These are phyloP conservation scores for Blastobasis adustella DNA, from an alignment of 2,888 invertebrate genomes.

Conservation along the genomic window DNA sequence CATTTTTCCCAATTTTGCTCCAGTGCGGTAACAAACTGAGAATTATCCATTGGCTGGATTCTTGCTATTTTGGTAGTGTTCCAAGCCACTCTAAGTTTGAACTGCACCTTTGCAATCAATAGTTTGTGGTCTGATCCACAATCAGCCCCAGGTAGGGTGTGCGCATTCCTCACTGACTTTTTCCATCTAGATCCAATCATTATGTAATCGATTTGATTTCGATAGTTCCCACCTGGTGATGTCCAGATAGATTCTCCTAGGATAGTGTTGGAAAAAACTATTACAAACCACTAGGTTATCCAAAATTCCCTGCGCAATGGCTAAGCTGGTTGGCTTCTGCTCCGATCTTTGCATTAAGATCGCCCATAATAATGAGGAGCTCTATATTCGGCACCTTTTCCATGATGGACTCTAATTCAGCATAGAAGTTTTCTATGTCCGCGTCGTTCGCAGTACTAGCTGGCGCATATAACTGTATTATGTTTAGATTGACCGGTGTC, in stretches of 20 bases:
- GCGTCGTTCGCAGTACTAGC: too few relatives aligned
- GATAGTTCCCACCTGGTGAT: constrained; percentile 7
- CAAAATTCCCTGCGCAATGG: too few relatives aligned
- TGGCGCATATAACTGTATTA: too few relatives aligned
- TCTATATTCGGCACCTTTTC: too few relatives aligned
- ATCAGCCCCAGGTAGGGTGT: constrained; percentile 10
- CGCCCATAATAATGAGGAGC: too few relatives aligned
- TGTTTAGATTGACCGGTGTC: too few relatives aligned
- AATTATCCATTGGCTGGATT: neutral
- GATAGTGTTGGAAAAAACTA: neutral
- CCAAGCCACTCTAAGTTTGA: constrained; percentile 5
- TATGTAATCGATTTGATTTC: constrained; percentile 17
- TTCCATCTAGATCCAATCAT: constrained; percentile 12
- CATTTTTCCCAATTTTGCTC: constrained; percentile 4
- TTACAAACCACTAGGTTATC: too few relatives aligned
- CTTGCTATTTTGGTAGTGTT: neutral
- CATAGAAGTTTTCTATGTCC: too few relatives aligned
- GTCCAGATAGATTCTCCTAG: constrained; percentile 3
- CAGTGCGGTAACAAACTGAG: neutral
- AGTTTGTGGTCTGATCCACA: too few relatives aligned
- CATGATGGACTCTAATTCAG: too few relatives aligned
- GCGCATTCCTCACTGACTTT: constrained; percentile 9
- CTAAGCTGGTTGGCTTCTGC: too few relatives aligned
- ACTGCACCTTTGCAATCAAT: neutral
- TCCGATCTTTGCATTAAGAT: too few relatives aligned